Base-by-base conservation (phyloP, 2,888 invertebrate species). In the Polylopha cassiicola region DNA sequence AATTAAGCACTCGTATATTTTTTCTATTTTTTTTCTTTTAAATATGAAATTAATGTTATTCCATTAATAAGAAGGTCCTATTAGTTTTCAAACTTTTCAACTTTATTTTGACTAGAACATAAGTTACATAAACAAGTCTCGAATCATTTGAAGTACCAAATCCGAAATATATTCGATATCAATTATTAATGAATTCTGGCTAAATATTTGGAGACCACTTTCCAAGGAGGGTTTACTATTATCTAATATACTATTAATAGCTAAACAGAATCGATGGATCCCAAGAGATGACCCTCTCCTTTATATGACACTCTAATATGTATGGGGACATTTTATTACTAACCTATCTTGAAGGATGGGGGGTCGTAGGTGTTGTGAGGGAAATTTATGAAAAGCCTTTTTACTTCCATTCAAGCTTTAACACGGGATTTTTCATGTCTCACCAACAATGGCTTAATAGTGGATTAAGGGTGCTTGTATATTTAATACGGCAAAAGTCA, bases 271-370 rank as follows among this genome's bases (percentile, higher is more conserved):
- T 73, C 69, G 73, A 82, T 79, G 77, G 62, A 50, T 70, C 82
- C 75, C 78, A 33, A 23, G 77, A 73, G 79, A 62, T 63, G 58
- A 60, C 65, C 67, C 61, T 30, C 47, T 58, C 60, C 70, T 70
- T 64, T 71, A 73, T 70, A 73, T 72, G 65, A 67, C 65, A 65
- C 75, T 73, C 61, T 75, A 74, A 74, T 75, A 79, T 76, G 73
- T 71, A 73, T 63, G 63, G 61, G 72, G 69, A 58, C 64, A 67
- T 73, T 77, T 78, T 76, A 78, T 74, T 75, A 73, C 74, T 66
- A 57, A 65, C 68, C 69, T 67, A 73, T 71, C 72, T 65, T 71
- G 68, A 72, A 67, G 58, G 65, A 73, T 70, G 61, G 55, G 56
- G 53, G 62, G 62, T 48, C 51, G 55, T n/a, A 67, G 58, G 63